A percentile compares a stretch with the other conserved stretches of the same genome.
phyloP scores from a whole-genome alignment of 2,888 invertebrate genomes.

The Nipponacmea schrenckii region DNA sequence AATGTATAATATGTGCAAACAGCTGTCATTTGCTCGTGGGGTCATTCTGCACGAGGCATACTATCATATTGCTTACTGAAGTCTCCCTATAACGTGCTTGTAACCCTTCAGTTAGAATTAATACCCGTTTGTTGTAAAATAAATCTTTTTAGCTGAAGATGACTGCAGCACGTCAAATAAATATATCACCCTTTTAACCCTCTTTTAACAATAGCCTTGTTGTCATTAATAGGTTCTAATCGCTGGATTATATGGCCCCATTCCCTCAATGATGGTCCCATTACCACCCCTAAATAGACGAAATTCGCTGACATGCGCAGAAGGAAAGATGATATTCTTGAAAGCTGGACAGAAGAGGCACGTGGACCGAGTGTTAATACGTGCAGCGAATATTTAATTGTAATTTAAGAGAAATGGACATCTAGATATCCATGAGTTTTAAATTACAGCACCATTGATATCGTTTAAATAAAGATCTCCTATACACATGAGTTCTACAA shows the following conservation, averaged over 20 bases:
- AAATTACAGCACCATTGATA: no score
- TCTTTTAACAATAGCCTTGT: neutral
- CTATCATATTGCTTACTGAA: neutral
- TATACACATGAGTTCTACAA: no score
- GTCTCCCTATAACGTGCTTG: neutral
- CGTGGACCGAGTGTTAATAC: neutral
- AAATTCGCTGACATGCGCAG: neutral
- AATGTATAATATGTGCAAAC: neutral
- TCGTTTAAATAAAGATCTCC: no score
- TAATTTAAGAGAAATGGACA: no score
- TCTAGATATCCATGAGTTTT: no score
- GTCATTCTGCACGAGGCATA: slow-evolving; percentile 1
- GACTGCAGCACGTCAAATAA: slow-evolving; percentile 7
- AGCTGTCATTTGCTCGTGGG: neutral
- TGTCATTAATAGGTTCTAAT: slow-evolving; percentile 7
- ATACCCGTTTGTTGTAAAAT: slow-evolving; percentile 4
- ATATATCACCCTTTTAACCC: neutral
- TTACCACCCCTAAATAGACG: neutral
- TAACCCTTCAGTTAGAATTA: neutral
- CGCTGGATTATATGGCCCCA: neutral
- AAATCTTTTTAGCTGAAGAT: slow-evolving; percentile 6
- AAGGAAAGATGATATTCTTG: slow-evolving; percentile 1
- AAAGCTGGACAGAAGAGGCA: neutral
- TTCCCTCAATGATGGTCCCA: neutral
- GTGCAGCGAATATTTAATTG: neutral